These are phyloP conservation scores for Drosophila lacicola DNA, from an alignment of 2,888 invertebrate species.

Conservation along the genomic window DNA sequence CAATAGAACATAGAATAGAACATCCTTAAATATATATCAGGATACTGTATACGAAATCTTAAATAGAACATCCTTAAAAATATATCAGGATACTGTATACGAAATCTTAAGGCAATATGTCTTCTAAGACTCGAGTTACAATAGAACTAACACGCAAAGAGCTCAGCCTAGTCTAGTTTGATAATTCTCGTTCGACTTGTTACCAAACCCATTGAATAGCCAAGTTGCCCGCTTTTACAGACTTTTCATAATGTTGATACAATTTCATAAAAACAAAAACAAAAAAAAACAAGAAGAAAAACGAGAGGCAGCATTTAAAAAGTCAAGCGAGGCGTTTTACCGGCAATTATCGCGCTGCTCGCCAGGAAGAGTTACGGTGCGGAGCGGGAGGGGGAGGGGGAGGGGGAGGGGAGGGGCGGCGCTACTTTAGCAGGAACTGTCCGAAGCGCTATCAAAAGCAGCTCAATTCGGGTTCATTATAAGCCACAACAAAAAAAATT, in stretches of 20 bases:
- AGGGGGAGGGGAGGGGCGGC: neutral
- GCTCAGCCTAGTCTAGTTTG: too few relatives aligned
- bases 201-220: slow-evolving; percentile 11
- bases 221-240: slow-evolving; percentile 13
- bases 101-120: too few relatives aligned
- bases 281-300: slow-evolving; percentile 24
- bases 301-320: slow-evolving; percentile 72
- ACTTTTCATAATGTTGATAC: slow-evolving; percentile 36
- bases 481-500: slow-evolving; percentile 59
- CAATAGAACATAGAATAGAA: too few relatives aligned
- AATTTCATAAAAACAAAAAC: slow-evolving; percentile 51
- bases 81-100: too few relatives aligned
- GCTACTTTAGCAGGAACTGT: slow-evolving; percentile 25
- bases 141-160: too few relatives aligned
- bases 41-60: too few relatives aligned
- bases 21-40: too few relatives aligned
- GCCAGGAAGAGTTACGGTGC: slow-evolving; percentile 6
- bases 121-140: too few relatives aligned
- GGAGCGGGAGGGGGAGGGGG: neutral
- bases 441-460: slow-evolving; percentile 36
- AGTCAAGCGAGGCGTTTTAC: slow-evolving; percentile 80
- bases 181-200: neutral
- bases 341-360: slow-evolving; percentile 78
- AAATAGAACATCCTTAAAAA: too few relatives aligned
- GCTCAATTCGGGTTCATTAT: slow-evolving; percentile 67